A percentile compares a stretch with the other conserved stretches of the same genome.
Conservation (phyloP, 2,113 vertebrate genomes). For the Lynx canadensis region DNA sequence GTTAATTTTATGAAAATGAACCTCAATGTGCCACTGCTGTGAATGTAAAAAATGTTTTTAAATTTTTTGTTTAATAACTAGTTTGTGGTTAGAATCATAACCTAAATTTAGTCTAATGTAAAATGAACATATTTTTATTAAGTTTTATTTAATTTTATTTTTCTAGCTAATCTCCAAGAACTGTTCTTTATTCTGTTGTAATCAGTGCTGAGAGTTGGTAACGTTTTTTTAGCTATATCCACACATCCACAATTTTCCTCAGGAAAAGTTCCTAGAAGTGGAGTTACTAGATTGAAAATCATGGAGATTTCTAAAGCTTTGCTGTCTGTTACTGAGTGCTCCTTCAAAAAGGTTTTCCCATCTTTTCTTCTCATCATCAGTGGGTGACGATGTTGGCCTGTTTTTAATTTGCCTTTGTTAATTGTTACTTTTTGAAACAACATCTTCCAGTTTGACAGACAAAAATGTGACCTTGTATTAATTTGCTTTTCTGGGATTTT, state of each 20-base stretch:
- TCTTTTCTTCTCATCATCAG: not conserved
- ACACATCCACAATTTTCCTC: not conserved
- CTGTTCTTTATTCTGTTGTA: constrained; percentile 29
- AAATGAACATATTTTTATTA: constrained; percentile 16
- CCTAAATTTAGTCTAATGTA: constrained; percentile 27
- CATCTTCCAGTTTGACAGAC: not conserved
- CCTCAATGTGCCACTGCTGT: not conserved
- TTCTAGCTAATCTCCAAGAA: constrained; percentile 5
- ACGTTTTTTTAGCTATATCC: not conserved
- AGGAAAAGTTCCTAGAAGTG: not conserved
- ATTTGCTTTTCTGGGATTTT: constrained; percentile 36
- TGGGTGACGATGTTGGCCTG: not conserved
- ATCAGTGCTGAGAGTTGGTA: not conserved
- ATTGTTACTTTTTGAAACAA: not conserved
- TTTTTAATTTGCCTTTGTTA: not conserved
- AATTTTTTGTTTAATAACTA: not conserved
- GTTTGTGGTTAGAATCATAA: constrained; percentile 25
- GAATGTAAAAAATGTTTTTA: not conserved
- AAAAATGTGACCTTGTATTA: constrained; percentile 24
- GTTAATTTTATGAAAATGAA: constrained; percentile 24
- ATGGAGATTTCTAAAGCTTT: not conserved
- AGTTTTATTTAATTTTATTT: constrained; percentile 38
- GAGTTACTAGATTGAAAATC: not conserved
- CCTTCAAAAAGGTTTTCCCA: not conserved
- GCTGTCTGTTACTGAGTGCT: not conserved